Evolutionary conservation across 1,140 invertebrate genomes (phyloP).

Genomic region (Danaus plexippus): DNA sequence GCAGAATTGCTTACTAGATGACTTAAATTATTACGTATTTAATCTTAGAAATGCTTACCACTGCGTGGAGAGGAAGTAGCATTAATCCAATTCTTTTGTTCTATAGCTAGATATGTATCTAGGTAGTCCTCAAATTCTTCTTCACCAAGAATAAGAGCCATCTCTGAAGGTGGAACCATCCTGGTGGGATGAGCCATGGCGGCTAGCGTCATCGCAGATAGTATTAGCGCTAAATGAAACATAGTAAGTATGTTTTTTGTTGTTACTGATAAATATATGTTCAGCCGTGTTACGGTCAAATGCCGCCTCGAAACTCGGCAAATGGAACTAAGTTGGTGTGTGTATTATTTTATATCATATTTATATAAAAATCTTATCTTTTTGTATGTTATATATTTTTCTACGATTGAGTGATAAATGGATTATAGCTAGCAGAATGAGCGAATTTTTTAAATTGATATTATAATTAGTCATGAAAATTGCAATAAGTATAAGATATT

Average conservation of each 20-base stretch:
- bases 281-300: not conserved
- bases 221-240: conserved; percentile 12
- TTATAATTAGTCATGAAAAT: too few species aligned
- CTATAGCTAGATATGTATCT: conserved; percentile 44
- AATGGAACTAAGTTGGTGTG: conserved; percentile 3
- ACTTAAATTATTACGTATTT: conserved; percentile 1
- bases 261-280: not conserved
- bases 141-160: conserved; percentile 43
- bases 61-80: conserved; percentile 19
- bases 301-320: not conserved
- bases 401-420: conserved; percentile 2
- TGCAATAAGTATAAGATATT: too few species aligned
- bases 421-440: conserved; percentile 1
- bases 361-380: conserved; percentile 18
- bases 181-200: conserved; percentile 20
- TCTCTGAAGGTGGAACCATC: conserved; percentile 31
- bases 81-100: conserved; percentile 38
- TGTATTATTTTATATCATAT: conserved; percentile 6
- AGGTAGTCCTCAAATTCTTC: conserved; percentile 59
- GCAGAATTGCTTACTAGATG: not conserved
- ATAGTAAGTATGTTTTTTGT: conserved; percentile 6
- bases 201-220: conserved; percentile 10
- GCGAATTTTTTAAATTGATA: too few species aligned
- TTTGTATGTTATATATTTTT: not conserved
- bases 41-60: conserved; percentile 29